Evolutionary conservation across 2,888 invertebrate genomes (phyloP).

Genomic region (Zygogramma bicolorata): DNA sequence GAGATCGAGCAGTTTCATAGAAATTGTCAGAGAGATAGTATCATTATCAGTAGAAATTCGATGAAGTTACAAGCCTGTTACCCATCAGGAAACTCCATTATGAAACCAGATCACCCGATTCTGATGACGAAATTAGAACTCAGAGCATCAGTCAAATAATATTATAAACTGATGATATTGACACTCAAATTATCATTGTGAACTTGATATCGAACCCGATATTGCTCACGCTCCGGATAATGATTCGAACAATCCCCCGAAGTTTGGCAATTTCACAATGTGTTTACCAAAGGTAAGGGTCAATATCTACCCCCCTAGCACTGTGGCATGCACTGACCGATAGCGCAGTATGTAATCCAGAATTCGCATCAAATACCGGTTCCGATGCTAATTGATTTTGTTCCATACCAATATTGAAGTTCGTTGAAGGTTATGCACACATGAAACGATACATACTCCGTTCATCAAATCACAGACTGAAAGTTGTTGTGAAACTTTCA

Average conservation of each 20-base stretch:
- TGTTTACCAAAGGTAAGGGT: background rate
- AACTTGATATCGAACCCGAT: slow-evolving; percentile 4
- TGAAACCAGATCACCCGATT: too few relatives aligned
- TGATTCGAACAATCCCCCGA: background rate
- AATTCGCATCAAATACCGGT: background rate
- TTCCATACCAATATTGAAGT: too few relatives aligned
- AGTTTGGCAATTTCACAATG: background rate
- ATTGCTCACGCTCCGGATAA: background rate
- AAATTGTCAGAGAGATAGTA: too few relatives aligned
- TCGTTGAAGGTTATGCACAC: too few relatives aligned
- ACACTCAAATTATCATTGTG: slow-evolving; percentile 8
- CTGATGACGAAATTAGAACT: background rate
- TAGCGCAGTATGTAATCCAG: background rate
- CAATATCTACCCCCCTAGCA: background rate
- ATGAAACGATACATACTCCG: too few relatives aligned
- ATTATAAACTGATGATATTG: slow-evolving; percentile 2
- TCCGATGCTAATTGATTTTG: background rate
- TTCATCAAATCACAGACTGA: too few relatives aligned
- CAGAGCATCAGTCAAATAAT: background rate
- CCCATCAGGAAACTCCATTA: too few relatives aligned
- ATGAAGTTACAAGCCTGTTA: too few relatives aligned
- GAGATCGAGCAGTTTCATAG: too few relatives aligned
- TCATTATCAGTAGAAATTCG: too few relatives aligned
- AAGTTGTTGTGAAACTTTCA: too few relatives aligned
- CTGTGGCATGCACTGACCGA: background rate